phyloP scores from a whole-genome alignment of 2,888 invertebrate genomes.

The Gryllus longicercus region DNA sequence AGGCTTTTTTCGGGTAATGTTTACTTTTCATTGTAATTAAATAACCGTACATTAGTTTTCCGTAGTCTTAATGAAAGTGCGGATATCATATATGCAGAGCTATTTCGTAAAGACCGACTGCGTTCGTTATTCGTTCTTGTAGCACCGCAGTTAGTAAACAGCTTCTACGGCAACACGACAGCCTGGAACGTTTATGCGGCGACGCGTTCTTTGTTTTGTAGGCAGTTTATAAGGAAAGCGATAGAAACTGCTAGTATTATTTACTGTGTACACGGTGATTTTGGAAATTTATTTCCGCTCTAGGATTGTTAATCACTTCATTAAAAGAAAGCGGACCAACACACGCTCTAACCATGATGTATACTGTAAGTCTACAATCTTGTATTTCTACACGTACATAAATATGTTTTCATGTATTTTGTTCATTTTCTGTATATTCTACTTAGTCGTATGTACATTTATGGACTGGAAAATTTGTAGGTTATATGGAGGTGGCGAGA shows the following conservation, averaged over 20 bases:
- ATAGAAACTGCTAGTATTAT: not conserved
- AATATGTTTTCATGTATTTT: constrained; percentile 21
- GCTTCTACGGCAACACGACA: constrained; percentile 18
- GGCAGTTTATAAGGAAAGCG: not conserved
- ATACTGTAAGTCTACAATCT: constrained; percentile 33
- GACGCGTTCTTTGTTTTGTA: not conserved
- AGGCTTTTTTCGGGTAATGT: constrained; percentile 34
- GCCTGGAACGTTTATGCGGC: constrained; percentile 18
- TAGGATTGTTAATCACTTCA: constrained; percentile 12
- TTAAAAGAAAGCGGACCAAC: constrained; percentile 27
- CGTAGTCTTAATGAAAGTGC: constrained; percentile 28
- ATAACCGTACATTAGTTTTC: constrained; percentile 30
- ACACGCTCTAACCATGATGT: constrained; percentile 33
- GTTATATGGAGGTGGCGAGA: not conserved
- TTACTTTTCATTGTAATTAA: constrained; percentile 25
- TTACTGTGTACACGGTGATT: not conserved
- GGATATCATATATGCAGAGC: constrained; percentile 25
- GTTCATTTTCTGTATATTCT: not conserved
- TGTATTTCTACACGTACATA: constrained; percentile 29
- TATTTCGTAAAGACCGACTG: not conserved
- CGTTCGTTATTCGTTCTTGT: not conserved
- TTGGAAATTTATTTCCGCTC: constrained; percentile 2
- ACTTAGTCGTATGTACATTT: constrained; percentile 18
- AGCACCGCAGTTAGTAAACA: constrained; percentile 21
- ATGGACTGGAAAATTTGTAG: constrained; percentile 4